Conservation (phyloP, 1,140 invertebrate species). For the Ips typographus region DNA sequence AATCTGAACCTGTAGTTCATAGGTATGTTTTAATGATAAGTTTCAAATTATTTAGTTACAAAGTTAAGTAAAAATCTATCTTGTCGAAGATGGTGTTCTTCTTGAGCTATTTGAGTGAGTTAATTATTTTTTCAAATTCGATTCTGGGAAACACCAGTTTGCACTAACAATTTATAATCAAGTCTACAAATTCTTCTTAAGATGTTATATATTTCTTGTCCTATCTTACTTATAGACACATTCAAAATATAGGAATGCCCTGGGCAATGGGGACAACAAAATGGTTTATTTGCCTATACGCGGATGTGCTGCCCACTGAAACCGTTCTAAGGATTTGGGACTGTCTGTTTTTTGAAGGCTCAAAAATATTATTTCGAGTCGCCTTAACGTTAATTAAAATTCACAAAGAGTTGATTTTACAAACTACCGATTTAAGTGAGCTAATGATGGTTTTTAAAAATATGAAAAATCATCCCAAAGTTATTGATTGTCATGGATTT, state of each 20-base stretch:
- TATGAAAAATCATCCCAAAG: conserved; percentile 70
- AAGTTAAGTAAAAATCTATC: no score
- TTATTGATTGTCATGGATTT: conserved; percentile 80
- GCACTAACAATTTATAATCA: no score
- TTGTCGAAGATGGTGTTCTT: no score
- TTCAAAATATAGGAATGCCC: conserved; percentile 73
- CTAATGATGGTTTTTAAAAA: conserved; percentile 76
- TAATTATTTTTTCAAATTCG: no score
- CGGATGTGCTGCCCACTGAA: conserved; percentile 88
- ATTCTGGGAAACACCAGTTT: no score
- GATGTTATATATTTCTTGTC: no score
- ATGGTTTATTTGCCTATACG: conserved; percentile 93
- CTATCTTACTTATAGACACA: conserved; percentile 56
- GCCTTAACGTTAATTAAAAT: conserved; percentile 78
- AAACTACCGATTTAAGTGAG: conserved; percentile 73
- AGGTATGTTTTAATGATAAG: conserved; percentile 36
- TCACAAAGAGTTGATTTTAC: conserved; percentile 69
- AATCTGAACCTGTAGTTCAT: conserved; percentile 77
- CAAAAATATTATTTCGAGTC: conserved; percentile 79
- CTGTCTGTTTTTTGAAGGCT: conserved; percentile 91
- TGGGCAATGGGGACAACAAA: conserved; percentile 89
- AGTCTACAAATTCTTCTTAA: no score
- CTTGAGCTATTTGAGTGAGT: no score
- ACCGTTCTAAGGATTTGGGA: conserved; percentile 93
- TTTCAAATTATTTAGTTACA: background rate